Percentiles rank a stretch among this genome's conserved stretches.
These are phyloP conservation scores for Galleria mellonella DNA, from an alignment of 1,140 invertebrate genomes.

Conservation along the genomic window DNA sequence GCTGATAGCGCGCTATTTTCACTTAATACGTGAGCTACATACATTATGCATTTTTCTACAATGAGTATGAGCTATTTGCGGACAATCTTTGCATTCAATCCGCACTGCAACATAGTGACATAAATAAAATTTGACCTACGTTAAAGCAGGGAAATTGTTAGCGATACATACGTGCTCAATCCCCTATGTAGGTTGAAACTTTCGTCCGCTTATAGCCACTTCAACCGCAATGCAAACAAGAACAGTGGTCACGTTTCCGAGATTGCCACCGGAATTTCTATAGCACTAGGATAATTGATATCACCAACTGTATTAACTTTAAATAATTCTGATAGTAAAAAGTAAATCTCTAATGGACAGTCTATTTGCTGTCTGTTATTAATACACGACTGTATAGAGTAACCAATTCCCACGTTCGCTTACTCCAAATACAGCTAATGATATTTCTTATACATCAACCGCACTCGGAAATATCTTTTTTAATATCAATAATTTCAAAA, in stretches of 20 bases:
- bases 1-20: slow-evolving; percentile 43
- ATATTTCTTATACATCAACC: slow-evolving; percentile 20
- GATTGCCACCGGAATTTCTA: slow-evolving; percentile 37
- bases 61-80: slow-evolving; percentile 25
- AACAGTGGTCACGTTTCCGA: slow-evolving; percentile 52
- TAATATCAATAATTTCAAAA: slow-evolving; percentile 3
- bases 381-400: slow-evolving; percentile 26
- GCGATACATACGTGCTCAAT: slow-evolving; percentile 45
- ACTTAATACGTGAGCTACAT: slow-evolving; percentile 39
- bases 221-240: slow-evolving; percentile 61
- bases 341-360: slow-evolving; percentile 33
- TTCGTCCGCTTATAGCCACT: slow-evolving; percentile 51
- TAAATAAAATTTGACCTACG: slow-evolving; percentile 44
- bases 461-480: neutral
- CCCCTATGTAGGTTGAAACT: slow-evolving; percentile 56
- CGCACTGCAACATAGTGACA: slow-evolving; percentile 46
- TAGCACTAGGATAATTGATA: slow-evolving; percentile 28
- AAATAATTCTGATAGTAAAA: slow-evolving; percentile 15
- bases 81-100: slow-evolving; percentile 60
- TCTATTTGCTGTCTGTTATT: slow-evolving; percentile 35
- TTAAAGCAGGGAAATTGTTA: slow-evolving; percentile 54
- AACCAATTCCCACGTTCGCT: slow-evolving; percentile 55
- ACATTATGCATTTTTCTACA: slow-evolving; percentile 2
- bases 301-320: slow-evolving; percentile 30
- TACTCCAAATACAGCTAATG: slow-evolving; percentile 54